Conservation (phyloP, 2,113 vertebrate genomes). For the Nematolebias whitei region DNA sequence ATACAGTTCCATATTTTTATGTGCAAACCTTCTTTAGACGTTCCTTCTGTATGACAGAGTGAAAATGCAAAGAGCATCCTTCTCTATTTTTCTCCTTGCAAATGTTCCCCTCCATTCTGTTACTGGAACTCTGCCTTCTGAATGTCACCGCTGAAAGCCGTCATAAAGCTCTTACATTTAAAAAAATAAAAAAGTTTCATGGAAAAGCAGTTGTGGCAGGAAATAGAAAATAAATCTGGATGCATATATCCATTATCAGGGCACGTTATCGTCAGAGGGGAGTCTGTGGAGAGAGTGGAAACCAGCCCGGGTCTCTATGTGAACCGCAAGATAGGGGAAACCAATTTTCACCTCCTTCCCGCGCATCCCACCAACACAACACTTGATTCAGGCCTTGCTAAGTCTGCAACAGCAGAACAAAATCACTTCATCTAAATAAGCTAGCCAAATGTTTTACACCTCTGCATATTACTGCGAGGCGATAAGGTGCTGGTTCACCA, state of each 20-base stretch:
- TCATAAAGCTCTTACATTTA: slow-evolving; percentile 60
- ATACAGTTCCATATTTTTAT: slow-evolving; percentile 26
- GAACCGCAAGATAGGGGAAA: slow-evolving; percentile 76
- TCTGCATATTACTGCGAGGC: slow-evolving; percentile 71
- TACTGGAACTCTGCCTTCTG: slow-evolving; percentile 38
- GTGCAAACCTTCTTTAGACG: slow-evolving; percentile 28
- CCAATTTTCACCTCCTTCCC: slow-evolving; percentile 75
- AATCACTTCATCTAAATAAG: slow-evolving; percentile 81
- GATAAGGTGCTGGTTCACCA: slow-evolving; percentile 72
- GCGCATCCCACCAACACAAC: slow-evolving; percentile 47
- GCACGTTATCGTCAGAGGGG: slow-evolving; percentile 68
- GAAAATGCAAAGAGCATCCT: slow-evolving; percentile 31
- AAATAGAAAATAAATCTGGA: slow-evolving; percentile 78
- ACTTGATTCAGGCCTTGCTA: slow-evolving; percentile 62
- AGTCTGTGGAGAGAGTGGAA: slow-evolving; percentile 56
- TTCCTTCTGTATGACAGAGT: slow-evolving; percentile 24
- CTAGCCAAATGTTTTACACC: slow-evolving; percentile 80
- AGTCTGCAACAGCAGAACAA: slow-evolving; percentile 59
- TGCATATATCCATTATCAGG: slow-evolving; percentile 76
- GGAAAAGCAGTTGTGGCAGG: slow-evolving; percentile 66
- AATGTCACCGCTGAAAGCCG: slow-evolving; percentile 60
- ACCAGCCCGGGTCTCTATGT: slow-evolving; percentile 67
- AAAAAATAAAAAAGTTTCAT: slow-evolving; percentile 63
- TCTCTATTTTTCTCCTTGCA: slow-evolving; percentile 36
- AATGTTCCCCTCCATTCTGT: slow-evolving; percentile 32